These are phyloP conservation scores for Pachycephus smyrnensis DNA, from an alignment of 2,888 invertebrate species.

Conservation along the genomic window DNA sequence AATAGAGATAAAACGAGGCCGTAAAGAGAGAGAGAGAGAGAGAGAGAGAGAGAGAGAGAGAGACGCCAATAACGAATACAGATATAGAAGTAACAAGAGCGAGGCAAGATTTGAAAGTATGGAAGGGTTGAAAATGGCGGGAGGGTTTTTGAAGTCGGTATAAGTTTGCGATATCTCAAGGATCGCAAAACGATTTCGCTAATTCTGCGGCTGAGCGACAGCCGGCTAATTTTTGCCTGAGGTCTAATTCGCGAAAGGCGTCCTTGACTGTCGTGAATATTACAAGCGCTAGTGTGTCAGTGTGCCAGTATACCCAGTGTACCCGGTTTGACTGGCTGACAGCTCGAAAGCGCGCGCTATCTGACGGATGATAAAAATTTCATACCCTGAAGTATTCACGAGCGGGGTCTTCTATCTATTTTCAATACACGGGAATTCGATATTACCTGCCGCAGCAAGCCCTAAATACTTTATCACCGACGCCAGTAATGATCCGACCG, in stretches of 20 bases:
- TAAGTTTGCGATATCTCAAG: neutral
- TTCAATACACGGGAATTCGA: slow-evolving; percentile 39
- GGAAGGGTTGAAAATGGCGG: neutral
- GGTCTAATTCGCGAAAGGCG: slow-evolving; percentile 33
- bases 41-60: too few relatives aligned
- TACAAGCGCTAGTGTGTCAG: slow-evolving; percentile 50
- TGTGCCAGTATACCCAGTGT: slow-evolving; percentile 38
- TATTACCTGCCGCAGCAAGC: slow-evolving; percentile 32
- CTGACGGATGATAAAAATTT: slow-evolving; percentile 39
- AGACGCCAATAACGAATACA: neutral
- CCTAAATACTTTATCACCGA: slow-evolving; percentile 37
- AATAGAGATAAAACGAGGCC: neutral
- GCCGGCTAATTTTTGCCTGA: slow-evolving; percentile 45
- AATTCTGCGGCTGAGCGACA: slow-evolving; percentile 19
- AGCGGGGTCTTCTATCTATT: slow-evolving; percentile 33
- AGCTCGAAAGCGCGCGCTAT: slow-evolving; percentile 27
- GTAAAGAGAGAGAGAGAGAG: too few relatives aligned
- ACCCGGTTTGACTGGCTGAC: slow-evolving; percentile 8
- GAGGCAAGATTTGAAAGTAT: neutral
- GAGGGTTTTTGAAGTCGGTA: neutral
- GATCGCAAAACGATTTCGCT: neutral
- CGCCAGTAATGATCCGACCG: slow-evolving; percentile 33
- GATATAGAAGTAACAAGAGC: neutral
- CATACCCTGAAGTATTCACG: slow-evolving; percentile 36
- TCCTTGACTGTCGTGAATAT: slow-evolving; percentile 47